Evolutionary conservation across 2,797 vertebrate species (phyloP).

Genomic region (Carapus acus): DNA sequence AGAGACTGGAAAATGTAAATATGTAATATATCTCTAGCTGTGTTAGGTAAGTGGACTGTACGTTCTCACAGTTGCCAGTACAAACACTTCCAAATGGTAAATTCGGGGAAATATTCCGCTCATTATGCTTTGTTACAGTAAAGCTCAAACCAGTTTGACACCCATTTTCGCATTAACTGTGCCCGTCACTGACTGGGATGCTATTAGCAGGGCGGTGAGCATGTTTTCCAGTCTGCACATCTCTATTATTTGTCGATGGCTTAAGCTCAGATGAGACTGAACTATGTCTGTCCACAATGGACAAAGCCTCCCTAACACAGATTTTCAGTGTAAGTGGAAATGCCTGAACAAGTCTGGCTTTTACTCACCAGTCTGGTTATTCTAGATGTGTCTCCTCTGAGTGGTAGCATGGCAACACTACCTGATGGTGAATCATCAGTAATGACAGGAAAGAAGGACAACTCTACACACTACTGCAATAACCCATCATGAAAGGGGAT

Average conservation of each 20-base stretch:
- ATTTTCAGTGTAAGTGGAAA: not conserved
- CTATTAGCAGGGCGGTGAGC: not conserved
- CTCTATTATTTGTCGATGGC: not conserved
- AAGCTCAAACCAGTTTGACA: not conserved
- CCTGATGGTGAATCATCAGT: not conserved
- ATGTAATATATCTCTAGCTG: no score
- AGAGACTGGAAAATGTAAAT: no score
- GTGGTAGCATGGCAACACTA: not conserved
- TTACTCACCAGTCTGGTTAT: not conserved
- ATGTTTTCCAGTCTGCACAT: not conserved
- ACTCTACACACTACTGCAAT: not conserved
- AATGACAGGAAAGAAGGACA: not conserved
- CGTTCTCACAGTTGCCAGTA: not conserved
- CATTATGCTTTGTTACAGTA: not conserved
- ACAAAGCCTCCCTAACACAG: constrained; percentile 1
- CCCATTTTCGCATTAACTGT: not conserved
- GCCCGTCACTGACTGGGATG: not conserved
- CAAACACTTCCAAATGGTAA: not conserved
- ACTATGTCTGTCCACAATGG: not conserved
- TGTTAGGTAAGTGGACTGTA: no score
- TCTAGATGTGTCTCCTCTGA: not conserved
- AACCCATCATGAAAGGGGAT: not conserved
- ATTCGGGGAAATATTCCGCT: not conserved
- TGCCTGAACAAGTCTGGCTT: not conserved
- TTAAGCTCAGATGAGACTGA: not conserved